Evolutionary conservation across 1,140 invertebrate genomes (phyloP).

Genomic region (Drosophila arawakana): DNA sequence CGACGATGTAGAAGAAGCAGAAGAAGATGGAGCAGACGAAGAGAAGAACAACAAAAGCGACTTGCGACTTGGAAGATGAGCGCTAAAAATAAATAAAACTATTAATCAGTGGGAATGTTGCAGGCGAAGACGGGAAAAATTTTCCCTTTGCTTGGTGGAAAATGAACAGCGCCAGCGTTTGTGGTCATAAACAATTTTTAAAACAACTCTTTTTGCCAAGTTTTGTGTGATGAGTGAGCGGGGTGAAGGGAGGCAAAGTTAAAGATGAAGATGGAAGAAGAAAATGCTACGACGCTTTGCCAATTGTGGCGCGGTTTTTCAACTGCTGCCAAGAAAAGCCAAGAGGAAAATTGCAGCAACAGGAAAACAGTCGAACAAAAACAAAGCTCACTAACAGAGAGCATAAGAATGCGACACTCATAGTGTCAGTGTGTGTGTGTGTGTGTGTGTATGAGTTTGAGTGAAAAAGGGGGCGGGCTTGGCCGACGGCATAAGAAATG

Average conservation of each 20-base stretch:
- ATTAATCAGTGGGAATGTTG: constrained; percentile 71
- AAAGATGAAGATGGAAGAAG: constrained; percentile 23
- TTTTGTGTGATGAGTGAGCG: constrained; percentile 30
- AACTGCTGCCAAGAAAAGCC: constrained; percentile 76
- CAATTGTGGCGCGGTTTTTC: constrained; percentile 81
- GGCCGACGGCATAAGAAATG: constrained; percentile 77
- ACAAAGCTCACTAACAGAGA: constrained; percentile 43
- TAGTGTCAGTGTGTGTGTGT: constrained; percentile 7
- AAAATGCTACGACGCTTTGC: constrained; percentile 62
- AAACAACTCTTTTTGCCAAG: constrained; percentile 82
- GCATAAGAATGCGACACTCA: constrained; percentile 51
- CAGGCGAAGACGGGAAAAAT: constrained; percentile 53
- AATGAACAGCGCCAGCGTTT: constrained; percentile 77
- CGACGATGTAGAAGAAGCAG: constrained; percentile 7
- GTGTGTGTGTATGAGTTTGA: constrained; percentile 36
- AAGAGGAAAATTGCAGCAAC: constrained; percentile 68
- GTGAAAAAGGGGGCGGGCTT: constrained; percentile 74
- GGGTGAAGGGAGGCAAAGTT: constrained; percentile 2
- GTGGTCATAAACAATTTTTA: constrained; percentile 80
- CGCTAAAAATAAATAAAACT: constrained; percentile 83
- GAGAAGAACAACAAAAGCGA: constrained; percentile 60
- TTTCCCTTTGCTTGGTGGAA: constrained; percentile 57
- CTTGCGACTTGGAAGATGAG: constrained; percentile 75
- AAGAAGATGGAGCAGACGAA: constrained; percentile 17
- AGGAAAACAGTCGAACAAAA: constrained; percentile 59